These are phyloP conservation scores for Dicycla oo DNA, from an alignment of 2,888 invertebrate species.

Conservation along the genomic window DNA sequence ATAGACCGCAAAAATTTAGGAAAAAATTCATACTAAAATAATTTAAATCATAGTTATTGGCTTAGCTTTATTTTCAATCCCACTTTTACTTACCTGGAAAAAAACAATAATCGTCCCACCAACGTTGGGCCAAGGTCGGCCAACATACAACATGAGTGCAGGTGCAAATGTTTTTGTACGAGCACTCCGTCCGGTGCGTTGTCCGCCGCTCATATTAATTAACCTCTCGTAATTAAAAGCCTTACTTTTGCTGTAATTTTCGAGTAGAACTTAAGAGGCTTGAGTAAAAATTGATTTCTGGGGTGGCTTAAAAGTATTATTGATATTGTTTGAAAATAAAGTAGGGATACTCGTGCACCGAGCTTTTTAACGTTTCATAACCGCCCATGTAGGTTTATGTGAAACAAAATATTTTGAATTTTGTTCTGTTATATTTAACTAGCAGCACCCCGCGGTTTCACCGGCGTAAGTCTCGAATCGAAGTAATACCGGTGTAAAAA, in stretches of 20 bases:
- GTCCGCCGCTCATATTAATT: conserved; percentile 62
- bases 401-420: not conserved
- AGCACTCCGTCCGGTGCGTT: conserved; percentile 54
- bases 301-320: not conserved
- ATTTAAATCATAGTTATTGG: not conserved
- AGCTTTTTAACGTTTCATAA: not conserved
- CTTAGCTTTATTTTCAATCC: not conserved
- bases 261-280: conserved; percentile 37
- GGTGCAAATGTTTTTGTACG: conserved; percentile 63
- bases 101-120: not conserved
- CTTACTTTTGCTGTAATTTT: conserved; percentile 50
- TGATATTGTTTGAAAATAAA: not conserved
- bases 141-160: conserved; percentile 42
- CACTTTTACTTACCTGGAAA: not conserved
- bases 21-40: not conserved
- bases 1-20: not conserved
- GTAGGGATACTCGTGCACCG: not conserved
- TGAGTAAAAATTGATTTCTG: not conserved
- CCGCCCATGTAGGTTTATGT: not conserved
- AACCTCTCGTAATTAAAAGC: conserved; percentile 59
- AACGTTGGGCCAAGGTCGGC: conserved; percentile 44
- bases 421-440: too few relatives aligned
- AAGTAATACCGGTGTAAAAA: too few relatives aligned
- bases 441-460: too few relatives aligned
- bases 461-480: too few relatives aligned